phyloP scores from a whole-genome alignment of 2,888 invertebrate species.

The Brachynemurus nebulosus region DNA sequence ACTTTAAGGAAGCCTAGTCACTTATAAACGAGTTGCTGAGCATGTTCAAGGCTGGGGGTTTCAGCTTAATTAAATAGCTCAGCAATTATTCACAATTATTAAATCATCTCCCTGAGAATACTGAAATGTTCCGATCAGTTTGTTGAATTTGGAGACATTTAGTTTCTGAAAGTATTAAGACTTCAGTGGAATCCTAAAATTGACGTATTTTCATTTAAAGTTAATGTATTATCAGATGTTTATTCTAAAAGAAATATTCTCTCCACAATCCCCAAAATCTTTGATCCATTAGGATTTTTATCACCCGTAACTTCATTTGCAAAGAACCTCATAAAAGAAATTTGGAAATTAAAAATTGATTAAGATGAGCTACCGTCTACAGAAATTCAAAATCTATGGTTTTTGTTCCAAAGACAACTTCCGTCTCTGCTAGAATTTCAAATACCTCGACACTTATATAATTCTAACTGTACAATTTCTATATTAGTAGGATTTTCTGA shows the following conservation, averaged over 20 bases:
- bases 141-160: not conserved
- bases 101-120: not conserved
- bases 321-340: constrained; percentile 19
- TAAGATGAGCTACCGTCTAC: constrained; percentile 14
- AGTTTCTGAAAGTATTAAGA: constrained; percentile 13
- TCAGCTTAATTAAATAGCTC: not conserved
- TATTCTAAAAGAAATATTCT: constrained; percentile 20
- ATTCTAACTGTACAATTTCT: not conserved
- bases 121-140: not conserved
- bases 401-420: constrained; percentile 6
- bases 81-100: not conserved
- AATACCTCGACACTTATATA: constrained; percentile 8
- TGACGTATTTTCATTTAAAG: constrained; percentile 10
- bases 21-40: not conserved
- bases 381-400: constrained; percentile 10
- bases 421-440: constrained; percentile 3
- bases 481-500: constrained; percentile 6
- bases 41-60: not conserved
- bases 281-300: constrained; percentile 20
- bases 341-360: constrained; percentile 13
- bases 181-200: constrained; percentile 12
- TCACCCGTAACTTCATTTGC: constrained; percentile 15
- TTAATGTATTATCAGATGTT: not conserved
- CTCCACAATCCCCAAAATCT: constrained; percentile 16
- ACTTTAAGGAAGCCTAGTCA: not conserved